Percentiles rank a stretch among this genome's conserved stretches.
phyloP scores from a whole-genome alignment of 2,888 invertebrate species.

The Lepidonotus clava region DNA sequence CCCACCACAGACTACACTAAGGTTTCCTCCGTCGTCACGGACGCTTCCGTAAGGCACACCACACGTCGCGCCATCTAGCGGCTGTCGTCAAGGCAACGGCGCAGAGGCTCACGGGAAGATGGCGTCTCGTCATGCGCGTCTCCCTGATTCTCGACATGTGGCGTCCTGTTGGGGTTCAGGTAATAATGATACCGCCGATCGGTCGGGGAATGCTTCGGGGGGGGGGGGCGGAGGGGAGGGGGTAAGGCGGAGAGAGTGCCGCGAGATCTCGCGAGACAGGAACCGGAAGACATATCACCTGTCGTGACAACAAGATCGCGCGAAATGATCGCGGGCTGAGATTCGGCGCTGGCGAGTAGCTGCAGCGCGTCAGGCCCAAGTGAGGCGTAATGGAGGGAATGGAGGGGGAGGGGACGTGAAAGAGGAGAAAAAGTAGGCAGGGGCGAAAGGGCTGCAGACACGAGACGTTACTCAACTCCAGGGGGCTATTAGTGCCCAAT shows the following conservation, averaged over 20 bases:
- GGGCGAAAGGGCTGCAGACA: not conserved
- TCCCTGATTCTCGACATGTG: not conserved
- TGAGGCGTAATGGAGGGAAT: not conserved
- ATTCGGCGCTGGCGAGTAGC: no score
- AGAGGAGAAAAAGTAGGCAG: not conserved
- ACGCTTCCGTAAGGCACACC: constrained; percentile 28
- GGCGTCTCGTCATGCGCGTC: not conserved
- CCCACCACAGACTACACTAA: not conserved
- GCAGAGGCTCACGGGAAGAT: no score
- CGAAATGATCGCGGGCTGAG: constrained; percentile 1
- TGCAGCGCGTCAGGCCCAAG: not conserved
- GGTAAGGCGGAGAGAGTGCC: not conserved
- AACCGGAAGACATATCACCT: constrained; percentile 8
- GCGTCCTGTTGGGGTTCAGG: not conserved
- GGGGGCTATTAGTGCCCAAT: not conserved
- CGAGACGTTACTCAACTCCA: constrained; percentile 1
- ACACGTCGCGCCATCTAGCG: not conserved
- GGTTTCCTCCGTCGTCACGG: constrained; percentile 25
- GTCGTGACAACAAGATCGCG: not conserved
- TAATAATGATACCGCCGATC: not conserved
- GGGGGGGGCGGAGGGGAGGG: not conserved
- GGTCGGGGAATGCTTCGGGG: not conserved
- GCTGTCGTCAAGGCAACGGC: no score
- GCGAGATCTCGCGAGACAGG: not conserved
- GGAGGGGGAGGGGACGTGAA: not conserved